Evolutionary conservation across 2,797 vertebrate species (phyloP), one percentile per base, ranked within the genome.

Genomic region (Phataginus tricuspis): DNA sequence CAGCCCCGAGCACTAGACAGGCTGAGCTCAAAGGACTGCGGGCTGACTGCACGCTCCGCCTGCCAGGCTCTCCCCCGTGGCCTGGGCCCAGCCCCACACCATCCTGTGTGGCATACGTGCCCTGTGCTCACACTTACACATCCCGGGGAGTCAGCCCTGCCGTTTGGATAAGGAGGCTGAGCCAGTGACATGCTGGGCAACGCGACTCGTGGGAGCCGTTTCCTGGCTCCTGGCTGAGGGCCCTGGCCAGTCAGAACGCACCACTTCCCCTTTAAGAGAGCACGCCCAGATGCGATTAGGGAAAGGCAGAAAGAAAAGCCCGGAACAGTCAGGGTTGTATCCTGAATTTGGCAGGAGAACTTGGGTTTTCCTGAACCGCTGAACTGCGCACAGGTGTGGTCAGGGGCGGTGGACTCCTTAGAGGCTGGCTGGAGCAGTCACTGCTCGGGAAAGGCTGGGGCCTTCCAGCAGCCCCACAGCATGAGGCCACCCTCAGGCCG

Each of bases 251-350:
- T 97, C 94, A 97, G 90, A 97, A 96, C 42, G 34, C 95, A 96
- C 87, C 80, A 91, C 97, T 97, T 98, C 96, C 96, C 97, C 97
- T 97, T 97, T 97, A 97, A 98, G 97, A 97, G 92, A 97, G 86
- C 97, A 94, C 96, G 96, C 97, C 97, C 96, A 95, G 96, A 96
- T 53, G 83, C 90, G 94, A 96, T 95, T 94, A 97, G 95, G 97
- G 91, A 97, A 95, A 97, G 96, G 96, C 96, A 95, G 96, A 96
- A 97, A 97, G 97, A 96, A 97, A 97, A 96, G 96, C 96, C 94
- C 86, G 78, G 96, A 89, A 92, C 77, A 90, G 91, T 79, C 91
- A 87, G 78, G 83, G 94, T 57, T 77, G 82, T 89, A 89, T 80
- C 74, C 92, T 88, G 92, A 89, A 95, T 95, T 95, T 96, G 90